A percentile compares a stretch with the other conserved stretches of the same genome.
These are phyloP conservation scores for Phyllotis vaccarum DNA, from an alignment of 2,797 vertebrate genomes.

Conservation along the genomic window DNA sequence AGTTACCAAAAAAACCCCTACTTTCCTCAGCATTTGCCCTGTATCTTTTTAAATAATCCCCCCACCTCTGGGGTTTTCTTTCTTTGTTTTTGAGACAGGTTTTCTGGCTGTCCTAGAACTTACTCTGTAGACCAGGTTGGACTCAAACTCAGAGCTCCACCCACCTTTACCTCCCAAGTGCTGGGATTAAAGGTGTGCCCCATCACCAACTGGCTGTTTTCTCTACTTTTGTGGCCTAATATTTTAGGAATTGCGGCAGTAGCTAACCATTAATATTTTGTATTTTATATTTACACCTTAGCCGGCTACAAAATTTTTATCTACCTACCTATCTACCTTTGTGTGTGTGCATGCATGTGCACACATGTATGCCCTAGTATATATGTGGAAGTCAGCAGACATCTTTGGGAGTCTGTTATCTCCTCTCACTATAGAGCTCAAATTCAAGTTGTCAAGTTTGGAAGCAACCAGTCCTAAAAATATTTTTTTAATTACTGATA, in stretches of 20 bases:
- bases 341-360: too few species aligned
- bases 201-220: background rate
- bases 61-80: background rate
- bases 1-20: background rate
- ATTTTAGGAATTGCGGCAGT: background rate
- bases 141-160: background rate
- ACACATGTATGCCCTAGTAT: background rate
- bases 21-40: background rate
- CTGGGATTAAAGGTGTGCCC: background rate
- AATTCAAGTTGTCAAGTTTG: background rate
- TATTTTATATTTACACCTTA: background rate
- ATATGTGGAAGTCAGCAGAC: background rate
- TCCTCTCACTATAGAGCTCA: background rate
- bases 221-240: background rate
- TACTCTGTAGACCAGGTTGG: background rate
- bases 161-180: background rate
- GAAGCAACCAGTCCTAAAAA: background rate
- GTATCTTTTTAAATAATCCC: background rate
- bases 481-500: background rate
- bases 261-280: background rate
- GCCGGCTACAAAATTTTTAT: background rate
- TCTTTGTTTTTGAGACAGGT: background rate
- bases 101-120: background rate
- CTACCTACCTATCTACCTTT: background rate
- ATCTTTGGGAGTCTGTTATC: background rate